These are phyloP conservation scores for Rallus limicola DNA, from an alignment of 2,113 vertebrate species.

Conservation along the genomic window DNA sequence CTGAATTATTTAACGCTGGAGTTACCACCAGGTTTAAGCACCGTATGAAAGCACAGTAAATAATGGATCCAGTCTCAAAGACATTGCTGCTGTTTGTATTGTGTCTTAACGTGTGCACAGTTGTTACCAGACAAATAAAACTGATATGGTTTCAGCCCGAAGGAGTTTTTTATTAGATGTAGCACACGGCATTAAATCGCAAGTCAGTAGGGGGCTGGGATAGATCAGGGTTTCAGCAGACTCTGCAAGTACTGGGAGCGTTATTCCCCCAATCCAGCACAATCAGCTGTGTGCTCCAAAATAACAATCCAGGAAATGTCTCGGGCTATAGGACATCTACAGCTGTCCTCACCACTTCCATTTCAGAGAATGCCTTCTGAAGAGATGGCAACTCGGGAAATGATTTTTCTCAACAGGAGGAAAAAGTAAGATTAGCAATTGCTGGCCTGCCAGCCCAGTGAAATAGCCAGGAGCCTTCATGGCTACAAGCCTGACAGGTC, in stretches of 20 bases:
- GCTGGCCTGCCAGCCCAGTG: neutral
- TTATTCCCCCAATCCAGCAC: neutral
- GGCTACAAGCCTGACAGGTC: neutral
- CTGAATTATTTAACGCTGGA: neutral
- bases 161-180: neutral
- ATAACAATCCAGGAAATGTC: neutral
- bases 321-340: neutral
- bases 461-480: neutral
- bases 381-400: neutral
- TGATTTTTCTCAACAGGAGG: neutral
- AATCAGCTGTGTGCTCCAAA: neutral
- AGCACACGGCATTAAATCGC: neutral
- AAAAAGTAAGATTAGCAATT: neutral
- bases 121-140: slow-evolving; percentile 6
- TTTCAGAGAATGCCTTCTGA: neutral
- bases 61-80: neutral
- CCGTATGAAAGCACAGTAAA: neutral
- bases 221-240: neutral
- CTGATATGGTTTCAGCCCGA: neutral
- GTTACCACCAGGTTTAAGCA: neutral
- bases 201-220: neutral
- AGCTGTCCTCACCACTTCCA: neutral
- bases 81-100: neutral
- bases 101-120: neutral
- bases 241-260: neutral